phyloP scores from a whole-genome alignment of 2,888 invertebrate species.

The Spisula subtruncata region DNA sequence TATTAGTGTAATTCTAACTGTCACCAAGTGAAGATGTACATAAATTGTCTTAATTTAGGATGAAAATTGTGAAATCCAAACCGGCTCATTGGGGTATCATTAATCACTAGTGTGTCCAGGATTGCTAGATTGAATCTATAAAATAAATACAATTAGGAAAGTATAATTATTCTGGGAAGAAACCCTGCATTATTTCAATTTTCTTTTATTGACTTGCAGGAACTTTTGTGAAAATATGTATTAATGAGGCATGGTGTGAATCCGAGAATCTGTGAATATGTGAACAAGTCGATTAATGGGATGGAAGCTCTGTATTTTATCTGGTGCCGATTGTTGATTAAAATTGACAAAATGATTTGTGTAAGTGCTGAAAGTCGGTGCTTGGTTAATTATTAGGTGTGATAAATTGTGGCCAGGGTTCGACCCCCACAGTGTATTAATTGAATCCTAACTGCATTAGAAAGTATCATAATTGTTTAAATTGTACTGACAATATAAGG shows the following conservation, averaged over 20 bases:
- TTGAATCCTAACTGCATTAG: not conserved
- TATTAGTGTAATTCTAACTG: conserved; percentile 35
- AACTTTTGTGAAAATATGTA: conserved; percentile 56
- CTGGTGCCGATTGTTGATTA: conserved; percentile 60
- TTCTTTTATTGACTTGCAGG: conserved; percentile 69
- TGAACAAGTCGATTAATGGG: conserved; percentile 51
- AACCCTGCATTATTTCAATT: conserved; percentile 71
- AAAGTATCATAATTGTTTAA: not conserved
- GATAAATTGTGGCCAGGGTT: conserved; percentile 43
- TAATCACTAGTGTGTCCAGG: conserved; percentile 61
- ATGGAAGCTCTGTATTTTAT: conserved; percentile 54
- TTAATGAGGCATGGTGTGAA: conserved; percentile 64
- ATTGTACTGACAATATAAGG: not conserved
- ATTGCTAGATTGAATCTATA: conserved; percentile 67
- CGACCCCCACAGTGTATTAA: conserved; percentile 33
- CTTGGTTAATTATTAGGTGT: conserved; percentile 48
- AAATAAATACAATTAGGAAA: conserved; percentile 72
- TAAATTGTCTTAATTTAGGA: conserved; percentile 59
- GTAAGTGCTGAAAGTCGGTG: conserved; percentile 38
- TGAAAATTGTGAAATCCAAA: conserved; percentile 43
- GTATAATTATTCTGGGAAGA: conserved; percentile 64
- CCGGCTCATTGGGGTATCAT: conserved; percentile 29
- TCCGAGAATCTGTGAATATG: conserved; percentile 59
- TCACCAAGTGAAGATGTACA: conserved; percentile 34
- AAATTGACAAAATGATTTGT: conserved; percentile 64